phyloP scores from a whole-genome alignment of 2,797 vertebrate species.

The Gymnodraco acuticeps region DNA sequence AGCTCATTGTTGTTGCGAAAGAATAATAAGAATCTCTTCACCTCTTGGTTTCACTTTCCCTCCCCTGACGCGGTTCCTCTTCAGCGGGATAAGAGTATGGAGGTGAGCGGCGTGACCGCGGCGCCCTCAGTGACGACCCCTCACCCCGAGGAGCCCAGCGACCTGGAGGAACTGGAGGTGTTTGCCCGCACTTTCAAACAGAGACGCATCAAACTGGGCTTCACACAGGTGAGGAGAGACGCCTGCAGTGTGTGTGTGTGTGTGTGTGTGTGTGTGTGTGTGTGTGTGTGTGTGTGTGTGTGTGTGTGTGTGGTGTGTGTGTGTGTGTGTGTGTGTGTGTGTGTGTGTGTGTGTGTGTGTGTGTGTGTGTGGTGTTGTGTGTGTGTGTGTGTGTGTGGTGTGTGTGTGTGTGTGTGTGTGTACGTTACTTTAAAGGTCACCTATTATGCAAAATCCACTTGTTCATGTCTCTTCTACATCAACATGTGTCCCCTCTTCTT shows the following conservation, averaged over 20 bases:
- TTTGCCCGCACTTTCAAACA: slow-evolving; percentile 96
- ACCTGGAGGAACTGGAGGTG: slow-evolving; percentile 94
- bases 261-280: not conserved
- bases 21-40: slow-evolving; percentile 1
- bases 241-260: not conserved
- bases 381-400: not conserved
- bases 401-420: not conserved
- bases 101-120: slow-evolving; percentile 73
- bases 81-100: slow-evolving; percentile 83
- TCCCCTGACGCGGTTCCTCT: not conserved
- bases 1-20: too few relatives aligned
- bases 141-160: slow-evolving; percentile 93
- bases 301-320: not conserved
- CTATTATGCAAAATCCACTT: too few relatives aligned
- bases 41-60: slow-evolving; percentile 40
- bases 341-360: not conserved
- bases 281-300: not conserved
- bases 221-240: slow-evolving; percentile 88
- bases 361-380: not conserved
- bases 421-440: not conserved
- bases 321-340: not conserved
- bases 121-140: slow-evolving; percentile 79
- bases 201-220: slow-evolving; percentile 94
- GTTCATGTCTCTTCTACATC: too few relatives aligned
- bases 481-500: too few relatives aligned